A percentile compares a stretch with the other conserved stretches of the same genome.
Conservation (phyloP, 2,113 vertebrate species). For the Micromys minutus region DNA sequence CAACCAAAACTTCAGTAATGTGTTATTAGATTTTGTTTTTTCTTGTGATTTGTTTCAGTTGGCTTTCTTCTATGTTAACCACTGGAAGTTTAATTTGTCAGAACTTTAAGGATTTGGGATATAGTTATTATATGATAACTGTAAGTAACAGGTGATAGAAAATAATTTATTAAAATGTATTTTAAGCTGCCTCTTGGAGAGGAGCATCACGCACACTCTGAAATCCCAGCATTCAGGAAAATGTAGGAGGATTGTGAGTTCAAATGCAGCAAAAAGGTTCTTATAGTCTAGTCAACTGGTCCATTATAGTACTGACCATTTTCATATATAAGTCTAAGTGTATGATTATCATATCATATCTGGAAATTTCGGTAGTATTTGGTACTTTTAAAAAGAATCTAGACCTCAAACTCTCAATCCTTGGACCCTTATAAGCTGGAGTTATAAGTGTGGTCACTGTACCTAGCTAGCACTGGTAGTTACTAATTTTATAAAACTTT, state of each 20-base stretch:
- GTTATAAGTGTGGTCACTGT: not conserved
- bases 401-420: not conserved
- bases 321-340: not conserved
- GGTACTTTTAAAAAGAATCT: not conserved
- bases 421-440: not conserved
- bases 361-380: constrained; percentile 50
- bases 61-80: constrained; percentile 45
- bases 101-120: constrained; percentile 48
- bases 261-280: not conserved
- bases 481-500: constrained; percentile 27
- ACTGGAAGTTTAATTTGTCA: constrained; percentile 45
- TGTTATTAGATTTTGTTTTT: constrained; percentile 69
- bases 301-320: constrained; percentile 17
- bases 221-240: not conserved
- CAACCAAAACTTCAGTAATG: constrained; percentile 59
- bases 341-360: not conserved
- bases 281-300: not conserved
- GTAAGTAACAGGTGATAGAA: constrained; percentile 19
- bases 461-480: not conserved
- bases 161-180: constrained; percentile 49
- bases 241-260: not conserved
- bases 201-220: not conserved
- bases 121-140: constrained; percentile 27
- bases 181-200: not conserved
- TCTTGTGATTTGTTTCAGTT: constrained; percentile 63